phyloP scores from a whole-genome alignment of 2,888 invertebrate genomes.

The Eumerus sabulonum region DNA sequence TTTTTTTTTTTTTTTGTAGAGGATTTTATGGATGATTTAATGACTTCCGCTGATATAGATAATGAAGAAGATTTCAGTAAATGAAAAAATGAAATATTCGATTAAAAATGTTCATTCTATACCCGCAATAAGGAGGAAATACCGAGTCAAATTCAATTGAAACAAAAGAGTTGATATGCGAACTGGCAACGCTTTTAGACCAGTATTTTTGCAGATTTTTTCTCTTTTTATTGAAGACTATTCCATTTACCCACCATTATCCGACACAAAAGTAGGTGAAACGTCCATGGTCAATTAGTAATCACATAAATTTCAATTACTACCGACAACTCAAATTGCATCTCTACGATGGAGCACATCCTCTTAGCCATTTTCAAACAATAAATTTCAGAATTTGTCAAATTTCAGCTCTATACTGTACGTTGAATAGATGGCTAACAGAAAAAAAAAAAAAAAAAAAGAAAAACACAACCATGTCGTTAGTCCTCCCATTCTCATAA shows the following conservation, averaged over 20 bases:
- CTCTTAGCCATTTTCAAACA: constrained; percentile 29
- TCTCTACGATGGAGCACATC: constrained; percentile 24
- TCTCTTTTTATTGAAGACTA: too few relatives aligned
- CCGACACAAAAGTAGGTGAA: constrained; percentile 63
- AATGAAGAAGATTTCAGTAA: too few relatives aligned
- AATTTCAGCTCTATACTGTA: constrained; percentile 26
- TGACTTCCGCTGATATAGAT: too few relatives aligned
- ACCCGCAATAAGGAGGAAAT: too few relatives aligned
- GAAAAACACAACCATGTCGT: not conserved
- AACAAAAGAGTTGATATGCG: not conserved
- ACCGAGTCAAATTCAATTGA: too few relatives aligned
- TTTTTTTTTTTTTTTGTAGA: too few relatives aligned
- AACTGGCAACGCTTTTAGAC: not conserved
- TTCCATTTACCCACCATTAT: too few relatives aligned
- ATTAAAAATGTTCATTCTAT: too few relatives aligned
- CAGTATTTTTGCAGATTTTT: too few relatives aligned
- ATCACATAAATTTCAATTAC: constrained; percentile 58
- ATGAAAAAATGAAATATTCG: too few relatives aligned
- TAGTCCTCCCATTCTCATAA: constrained; percentile 21
- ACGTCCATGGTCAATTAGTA: constrained; percentile 37
- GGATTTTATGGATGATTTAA: too few relatives aligned
- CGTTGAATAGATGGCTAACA: not conserved
- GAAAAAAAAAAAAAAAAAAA: too few relatives aligned
- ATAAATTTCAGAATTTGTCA: constrained; percentile 59
- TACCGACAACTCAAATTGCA: constrained; percentile 43